phyloP scores from a whole-genome alignment of 2,113 vertebrate species.

The Bostrychus sinensis region DNA sequence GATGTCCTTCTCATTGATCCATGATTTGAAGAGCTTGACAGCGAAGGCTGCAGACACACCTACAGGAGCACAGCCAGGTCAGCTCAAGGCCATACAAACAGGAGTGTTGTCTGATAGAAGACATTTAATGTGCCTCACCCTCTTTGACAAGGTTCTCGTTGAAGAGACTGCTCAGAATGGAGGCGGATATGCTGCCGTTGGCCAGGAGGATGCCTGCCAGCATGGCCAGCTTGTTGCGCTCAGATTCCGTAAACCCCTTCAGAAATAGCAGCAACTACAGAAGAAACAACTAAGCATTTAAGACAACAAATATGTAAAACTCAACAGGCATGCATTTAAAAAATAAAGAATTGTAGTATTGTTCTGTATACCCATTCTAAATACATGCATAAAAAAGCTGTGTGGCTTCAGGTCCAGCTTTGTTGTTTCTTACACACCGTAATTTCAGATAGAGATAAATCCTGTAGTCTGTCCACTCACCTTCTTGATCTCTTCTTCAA shows the following conservation, averaged over 20 bases:
- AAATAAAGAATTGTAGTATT: too few relatives aligned
- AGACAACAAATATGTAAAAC: too few relatives aligned
- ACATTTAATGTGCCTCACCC: slow-evolving; percentile 82
- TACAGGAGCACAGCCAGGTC: slow-evolving; percentile 41
- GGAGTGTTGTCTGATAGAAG: too few relatives aligned
- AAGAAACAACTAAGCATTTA: background rate
- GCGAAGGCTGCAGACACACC: slow-evolving; percentile 98
- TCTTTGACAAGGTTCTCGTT: slow-evolving; percentile 99
- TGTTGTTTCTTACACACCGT: too few relatives aligned
- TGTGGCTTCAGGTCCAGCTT: too few relatives aligned
- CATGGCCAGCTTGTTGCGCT: slow-evolving; percentile 99
- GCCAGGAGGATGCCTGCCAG: slow-evolving; percentile 96
- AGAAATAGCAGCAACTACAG: slow-evolving; percentile 95
- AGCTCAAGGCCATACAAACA: background rate
- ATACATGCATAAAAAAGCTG: too few relatives aligned
- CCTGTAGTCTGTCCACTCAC: slow-evolving; percentile 72
- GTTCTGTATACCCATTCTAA: too few relatives aligned
- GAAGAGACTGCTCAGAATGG: slow-evolving; percentile 96
- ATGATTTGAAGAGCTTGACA: slow-evolving; percentile 98
- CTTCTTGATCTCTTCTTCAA: slow-evolving; percentile 99
- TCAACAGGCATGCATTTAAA: too few relatives aligned
- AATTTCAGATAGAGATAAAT: too few relatives aligned
- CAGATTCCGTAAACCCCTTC: slow-evolving; percentile 98
- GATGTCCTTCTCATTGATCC: slow-evolving; percentile 99
- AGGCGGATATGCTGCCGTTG: slow-evolving; percentile 94